Evolutionary conservation across 2,888 invertebrate genomes (phyloP).

Genomic region (Eristalis intricaria): DNA sequence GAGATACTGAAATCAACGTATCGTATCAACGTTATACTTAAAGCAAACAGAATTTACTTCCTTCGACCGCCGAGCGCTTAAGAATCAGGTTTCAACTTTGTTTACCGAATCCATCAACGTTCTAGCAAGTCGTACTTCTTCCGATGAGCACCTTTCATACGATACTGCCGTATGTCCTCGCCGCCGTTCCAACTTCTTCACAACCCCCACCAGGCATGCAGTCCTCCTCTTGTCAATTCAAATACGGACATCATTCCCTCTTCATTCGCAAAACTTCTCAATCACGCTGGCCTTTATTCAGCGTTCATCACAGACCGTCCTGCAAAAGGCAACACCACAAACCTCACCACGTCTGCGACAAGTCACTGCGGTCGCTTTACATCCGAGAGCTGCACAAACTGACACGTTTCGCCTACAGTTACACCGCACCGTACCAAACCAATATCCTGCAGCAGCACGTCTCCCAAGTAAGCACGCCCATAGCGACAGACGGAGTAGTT

Average conservation of each 20-base stretch:
- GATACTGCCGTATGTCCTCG: too few relatives aligned
- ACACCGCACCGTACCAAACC: slow-evolving; percentile 24
- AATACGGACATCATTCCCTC: slow-evolving; percentile 31
- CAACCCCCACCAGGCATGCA: neutral
- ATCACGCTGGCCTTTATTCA: slow-evolving; percentile 53
- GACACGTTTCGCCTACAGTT: slow-evolving; percentile 25
- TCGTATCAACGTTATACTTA: too few relatives aligned
- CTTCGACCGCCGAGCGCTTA: too few relatives aligned
- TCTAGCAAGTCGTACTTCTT: too few relatives aligned
- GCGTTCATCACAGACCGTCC: neutral
- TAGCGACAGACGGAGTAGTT: slow-evolving; percentile 7
- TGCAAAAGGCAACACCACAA: neutral
- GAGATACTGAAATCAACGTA: too few relatives aligned
- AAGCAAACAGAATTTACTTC: too few relatives aligned
- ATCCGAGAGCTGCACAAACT: neutral
- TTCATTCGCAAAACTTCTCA: slow-evolving; percentile 35
- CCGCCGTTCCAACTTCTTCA: neutral
- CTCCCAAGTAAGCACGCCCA: slow-evolving; percentile 16
- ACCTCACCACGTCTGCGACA: slow-evolving; percentile 6
- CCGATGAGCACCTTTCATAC: too few relatives aligned
- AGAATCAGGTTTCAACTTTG: too few relatives aligned
- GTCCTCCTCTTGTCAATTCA: slow-evolving; percentile 25
- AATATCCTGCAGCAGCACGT: neutral
- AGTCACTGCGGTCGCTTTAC: neutral
- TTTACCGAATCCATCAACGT: too few relatives aligned